Conservation (phyloP, 2,113 vertebrate species). For the Mormoops blainvillei region DNA sequence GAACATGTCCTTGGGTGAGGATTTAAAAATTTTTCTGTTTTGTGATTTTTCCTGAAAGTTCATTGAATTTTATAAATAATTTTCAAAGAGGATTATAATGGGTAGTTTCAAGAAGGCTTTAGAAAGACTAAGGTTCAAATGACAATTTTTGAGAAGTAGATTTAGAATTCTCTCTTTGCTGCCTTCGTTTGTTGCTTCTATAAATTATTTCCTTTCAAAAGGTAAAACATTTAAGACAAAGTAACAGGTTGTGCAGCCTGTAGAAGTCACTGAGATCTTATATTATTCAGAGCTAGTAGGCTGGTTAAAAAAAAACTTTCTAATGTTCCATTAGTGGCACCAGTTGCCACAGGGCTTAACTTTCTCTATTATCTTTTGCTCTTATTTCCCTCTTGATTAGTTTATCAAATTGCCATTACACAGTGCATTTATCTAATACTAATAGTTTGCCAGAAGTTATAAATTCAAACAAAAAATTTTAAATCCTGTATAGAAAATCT, state of each 20-base stretch:
- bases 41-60: slow-evolving; percentile 9
- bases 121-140: slow-evolving; percentile 16
- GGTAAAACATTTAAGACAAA: slow-evolving; percentile 43
- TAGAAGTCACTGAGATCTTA: background rate
- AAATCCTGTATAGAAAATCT: background rate
- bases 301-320: background rate
- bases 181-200: background rate
- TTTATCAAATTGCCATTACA: slow-evolving; percentile 14
- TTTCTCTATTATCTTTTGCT: slow-evolving; percentile 28
- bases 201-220: slow-evolving; percentile 27
- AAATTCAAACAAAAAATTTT: slow-evolving; percentile 35
- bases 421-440: slow-evolving; percentile 12
- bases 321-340: slow-evolving; percentile 1
- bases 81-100: background rate
- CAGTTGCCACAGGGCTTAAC: background rate
- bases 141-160: background rate
- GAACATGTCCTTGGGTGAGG: too few species aligned
- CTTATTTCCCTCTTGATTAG: slow-evolving; percentile 28
- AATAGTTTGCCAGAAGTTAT: slow-evolving; percentile 32
- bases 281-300: slow-evolving; percentile 15
- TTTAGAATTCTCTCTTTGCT: background rate
- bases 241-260: background rate
- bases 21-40: background rate
- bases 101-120: slow-evolving; percentile 15
- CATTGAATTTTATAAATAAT: slow-evolving; percentile 8